Base-by-base conservation (phyloP, 1,140 invertebrate species). In the Leptopilina boulardi region DNA sequence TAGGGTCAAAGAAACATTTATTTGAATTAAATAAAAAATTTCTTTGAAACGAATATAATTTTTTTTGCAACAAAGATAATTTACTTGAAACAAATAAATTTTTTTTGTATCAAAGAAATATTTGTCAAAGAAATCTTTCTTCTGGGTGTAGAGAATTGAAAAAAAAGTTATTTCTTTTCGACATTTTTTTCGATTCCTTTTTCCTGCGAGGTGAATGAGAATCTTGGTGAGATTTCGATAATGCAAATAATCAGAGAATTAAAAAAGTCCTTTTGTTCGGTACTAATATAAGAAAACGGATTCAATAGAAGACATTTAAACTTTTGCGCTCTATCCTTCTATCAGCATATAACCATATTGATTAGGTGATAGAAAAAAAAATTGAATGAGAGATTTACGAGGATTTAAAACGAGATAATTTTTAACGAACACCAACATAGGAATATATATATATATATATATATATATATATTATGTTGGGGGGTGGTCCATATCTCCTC, bases 401-500 rank as follows among this genome's bases (percentile, higher is more conserved):
- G 19, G 5, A 56, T 26, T 56, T 56, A 10, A 19, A 11, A 56
- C 2, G 19, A 23, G 6, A 23, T 56, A n/a, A 18, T 54, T 8
- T 11, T 11, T 21, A 73, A 19, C 51, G 83, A 80, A 84, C 74
- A 78, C 74, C 77, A 83, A 80, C 78, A 79, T 77, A 72, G 77
- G 76, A 78, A 77, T 51, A 44, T 51, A 44, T 82, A 82, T n/a
- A n/a, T n/a, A n/a, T n/a, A n/a, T n/a, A n/a, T n/a, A n/a, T n/a
- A n/a, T n/a, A n/a, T n/a, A n/a, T n/a, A n/a, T n/a, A n/a, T n/a
- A n/a, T n/a, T n/a, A n/a, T n/a, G n/a, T n/a, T n/a, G n/a, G n/a
- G n/a, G 84, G 87, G 87, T 88, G 87, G 87, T 88, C 87, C 85
- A 71, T 77, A 79, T 77, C 79, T 78, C 86, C 83, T 85, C 83